phyloP scores from a whole-genome alignment of 64 coral and sea anemone genomes.

The Stylophora pistillata region DNA sequence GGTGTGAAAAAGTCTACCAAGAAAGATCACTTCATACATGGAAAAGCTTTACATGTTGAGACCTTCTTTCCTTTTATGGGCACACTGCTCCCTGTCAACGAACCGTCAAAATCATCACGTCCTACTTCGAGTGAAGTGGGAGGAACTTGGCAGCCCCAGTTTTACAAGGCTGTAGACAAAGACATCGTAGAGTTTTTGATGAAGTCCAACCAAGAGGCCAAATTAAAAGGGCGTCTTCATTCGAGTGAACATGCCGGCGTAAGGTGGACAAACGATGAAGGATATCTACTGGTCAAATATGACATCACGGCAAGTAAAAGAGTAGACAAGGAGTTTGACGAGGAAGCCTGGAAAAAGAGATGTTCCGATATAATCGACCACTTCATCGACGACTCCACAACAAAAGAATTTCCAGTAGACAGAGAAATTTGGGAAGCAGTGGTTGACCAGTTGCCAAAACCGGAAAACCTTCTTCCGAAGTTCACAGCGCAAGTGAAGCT shows the following conservation, averaged over 20 bases:
- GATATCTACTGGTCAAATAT: background rate
- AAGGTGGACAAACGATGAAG: background rate
- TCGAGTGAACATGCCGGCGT: background rate
- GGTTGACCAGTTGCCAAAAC: background rate
- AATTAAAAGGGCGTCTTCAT: background rate
- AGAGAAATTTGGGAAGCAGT: constrained; percentile 29
- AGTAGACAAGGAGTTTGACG: background rate
- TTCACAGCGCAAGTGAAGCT: constrained; percentile 33
- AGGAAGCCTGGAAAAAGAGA: background rate
- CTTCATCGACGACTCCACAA: background rate
- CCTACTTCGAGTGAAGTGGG: background rate
- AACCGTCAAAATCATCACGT: background rate
- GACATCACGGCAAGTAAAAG: background rate
- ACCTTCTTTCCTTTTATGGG: constrained; percentile 33
- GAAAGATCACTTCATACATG: constrained; percentile 14
- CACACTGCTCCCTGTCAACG: background rate
- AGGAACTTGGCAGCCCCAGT: background rate
- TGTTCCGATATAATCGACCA: background rate
- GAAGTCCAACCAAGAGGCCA: constrained; percentile 13
- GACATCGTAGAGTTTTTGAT: constrained; percentile 18
- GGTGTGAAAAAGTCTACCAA: constrained; percentile 4
- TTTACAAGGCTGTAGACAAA: constrained; percentile 1
- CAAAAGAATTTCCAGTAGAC: constrained; percentile 9
- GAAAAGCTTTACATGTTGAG: constrained; percentile 8
- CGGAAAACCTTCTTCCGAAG: constrained; percentile 9